These are phyloP conservation scores for Drosophila teissieri DNA, from an alignment of 1,140 invertebrate genomes.

Conservation along the genomic window DNA sequence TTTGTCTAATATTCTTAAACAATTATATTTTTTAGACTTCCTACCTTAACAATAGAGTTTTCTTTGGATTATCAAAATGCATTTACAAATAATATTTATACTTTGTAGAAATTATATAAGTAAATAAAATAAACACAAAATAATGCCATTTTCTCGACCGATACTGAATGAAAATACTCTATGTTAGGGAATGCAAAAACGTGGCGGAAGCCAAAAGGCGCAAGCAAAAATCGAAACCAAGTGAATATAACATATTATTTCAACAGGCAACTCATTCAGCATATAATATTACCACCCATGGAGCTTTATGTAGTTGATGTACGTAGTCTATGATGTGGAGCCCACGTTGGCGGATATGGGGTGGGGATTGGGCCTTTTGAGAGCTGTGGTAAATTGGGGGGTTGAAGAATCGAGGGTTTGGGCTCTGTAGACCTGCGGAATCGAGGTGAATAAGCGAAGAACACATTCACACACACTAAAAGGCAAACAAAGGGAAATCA, in stretches of 20 bases:
- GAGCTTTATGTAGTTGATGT: conserved; percentile 48
- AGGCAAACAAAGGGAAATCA: conserved; percentile 82
- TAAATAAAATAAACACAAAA: too few species aligned
- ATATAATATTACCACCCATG: conserved; percentile 61
- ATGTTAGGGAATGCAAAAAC: conserved; percentile 21
- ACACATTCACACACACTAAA: conserved; percentile 59
- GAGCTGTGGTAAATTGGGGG: background rate
- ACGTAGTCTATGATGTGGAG: conserved; percentile 14
- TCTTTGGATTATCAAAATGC: too few species aligned
- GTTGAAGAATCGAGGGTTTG: background rate
- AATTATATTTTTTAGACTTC: too few species aligned
- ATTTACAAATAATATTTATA: too few species aligned
- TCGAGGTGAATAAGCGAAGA: conserved; percentile 64
- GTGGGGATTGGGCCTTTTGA: background rate
- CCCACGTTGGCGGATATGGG: conserved; percentile 2
- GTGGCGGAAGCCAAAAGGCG: conserved; percentile 16
- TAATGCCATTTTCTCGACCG: too few species aligned
- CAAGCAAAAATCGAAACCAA: conserved; percentile 54
- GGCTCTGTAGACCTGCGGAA: conserved; percentile 38
- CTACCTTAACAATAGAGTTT: too few species aligned
- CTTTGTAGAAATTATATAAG: too few species aligned
- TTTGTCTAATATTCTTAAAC: too few species aligned
- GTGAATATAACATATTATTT: conserved; percentile 66
- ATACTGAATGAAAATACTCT: background rate
- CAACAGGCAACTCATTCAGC: conserved; percentile 59